These are phyloP conservation scores for Pluvialis apricaria DNA, from an alignment of 2,113 vertebrate genomes.

Conservation along the genomic window DNA sequence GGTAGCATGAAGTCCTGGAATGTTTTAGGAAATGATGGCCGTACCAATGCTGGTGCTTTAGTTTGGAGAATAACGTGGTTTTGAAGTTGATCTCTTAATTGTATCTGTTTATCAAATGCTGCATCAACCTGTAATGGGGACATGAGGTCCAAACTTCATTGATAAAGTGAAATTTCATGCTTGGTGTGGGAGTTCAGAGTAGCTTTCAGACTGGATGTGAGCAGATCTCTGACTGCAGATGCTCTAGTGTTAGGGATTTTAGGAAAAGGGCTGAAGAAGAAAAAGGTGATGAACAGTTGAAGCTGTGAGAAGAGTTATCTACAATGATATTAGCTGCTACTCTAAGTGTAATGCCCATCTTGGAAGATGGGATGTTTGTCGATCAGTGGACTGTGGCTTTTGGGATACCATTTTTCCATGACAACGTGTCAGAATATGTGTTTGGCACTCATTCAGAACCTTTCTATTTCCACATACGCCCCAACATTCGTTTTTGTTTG, in stretches of 20 bases:
- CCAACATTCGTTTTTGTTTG: not conserved
- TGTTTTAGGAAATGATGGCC: not conserved
- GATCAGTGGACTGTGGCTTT: not conserved
- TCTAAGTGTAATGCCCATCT: not conserved
- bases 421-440: not conserved
- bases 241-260: not conserved
- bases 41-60: accelerated
- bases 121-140: not conserved
- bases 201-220: not conserved
- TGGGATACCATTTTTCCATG: not conserved
- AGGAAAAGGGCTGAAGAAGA: not conserved
- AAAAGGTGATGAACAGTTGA: not conserved
- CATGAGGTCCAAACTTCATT: too few species aligned
- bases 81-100: not conserved
- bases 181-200: not conserved
- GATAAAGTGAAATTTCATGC: not conserved
- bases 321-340: not conserved
- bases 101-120: not conserved
- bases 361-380: not conserved
- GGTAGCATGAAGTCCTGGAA: not conserved
- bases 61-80: not conserved
- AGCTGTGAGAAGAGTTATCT: not conserved
- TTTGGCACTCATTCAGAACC: not conserved
- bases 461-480: too few species aligned
- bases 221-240: not conserved